Evolutionary conservation across 2,113 vertebrate genomes (phyloP).

Genomic region (Myxocyprinus asiaticus): DNA sequence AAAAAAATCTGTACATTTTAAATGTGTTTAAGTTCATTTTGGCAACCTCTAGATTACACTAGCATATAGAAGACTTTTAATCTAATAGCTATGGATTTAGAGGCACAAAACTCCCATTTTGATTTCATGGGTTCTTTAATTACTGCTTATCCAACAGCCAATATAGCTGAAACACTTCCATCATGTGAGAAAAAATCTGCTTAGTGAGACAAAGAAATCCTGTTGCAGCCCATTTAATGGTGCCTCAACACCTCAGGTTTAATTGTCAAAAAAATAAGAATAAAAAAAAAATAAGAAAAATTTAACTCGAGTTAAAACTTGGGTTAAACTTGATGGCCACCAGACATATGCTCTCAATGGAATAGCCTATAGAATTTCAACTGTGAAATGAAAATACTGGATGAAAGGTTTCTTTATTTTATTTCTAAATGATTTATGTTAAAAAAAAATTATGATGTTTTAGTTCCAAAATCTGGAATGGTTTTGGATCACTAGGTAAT

Average conservation of each 20-base stretch:
- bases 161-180: neutral
- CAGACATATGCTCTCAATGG: neutral
- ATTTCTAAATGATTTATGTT: neutral
- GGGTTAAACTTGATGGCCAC: neutral
- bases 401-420: neutral
- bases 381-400: neutral
- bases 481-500: neutral
- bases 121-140: neutral
- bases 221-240: neutral
- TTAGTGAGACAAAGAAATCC: neutral
- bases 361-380: neutral
- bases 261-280: neutral
- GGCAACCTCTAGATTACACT: too few species aligned
- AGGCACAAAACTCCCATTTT: too few species aligned
- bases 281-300: neutral
- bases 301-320: slow-evolving; percentile 27
- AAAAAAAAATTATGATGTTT: neutral
- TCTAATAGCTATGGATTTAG: too few species aligned
- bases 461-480: neutral
- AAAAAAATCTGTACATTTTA: too few species aligned
- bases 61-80: too few species aligned
- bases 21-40: too few species aligned
- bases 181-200: neutral
- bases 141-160: neutral
- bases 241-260: slow-evolving; percentile 3